Evolutionary conservation across 2,888 invertebrate species (phyloP).

Genomic region (Drosophila putrida): DNA sequence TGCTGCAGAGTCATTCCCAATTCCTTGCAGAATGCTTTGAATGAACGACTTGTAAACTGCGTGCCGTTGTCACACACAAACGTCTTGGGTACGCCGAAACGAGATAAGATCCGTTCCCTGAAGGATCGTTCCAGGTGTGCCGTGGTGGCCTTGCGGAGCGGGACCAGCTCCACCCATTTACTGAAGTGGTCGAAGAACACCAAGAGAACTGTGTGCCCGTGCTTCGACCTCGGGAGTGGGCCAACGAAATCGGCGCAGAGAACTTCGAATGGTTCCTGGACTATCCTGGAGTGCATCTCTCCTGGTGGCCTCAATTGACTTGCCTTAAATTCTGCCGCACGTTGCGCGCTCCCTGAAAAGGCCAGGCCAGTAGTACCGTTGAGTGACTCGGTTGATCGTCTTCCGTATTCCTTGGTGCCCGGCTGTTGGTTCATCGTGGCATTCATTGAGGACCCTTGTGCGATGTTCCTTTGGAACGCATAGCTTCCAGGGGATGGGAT

Average conservation of each 20-base stretch:
- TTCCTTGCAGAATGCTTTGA: not conserved
- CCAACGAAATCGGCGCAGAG: slow-evolving; percentile 33
- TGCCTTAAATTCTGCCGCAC: slow-evolving; percentile 30
- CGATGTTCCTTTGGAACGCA: not conserved
- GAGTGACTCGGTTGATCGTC: slow-evolving; percentile 16
- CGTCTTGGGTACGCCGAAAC: not conserved
- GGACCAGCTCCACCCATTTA: slow-evolving; percentile 35
- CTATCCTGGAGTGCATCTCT: not conserved
- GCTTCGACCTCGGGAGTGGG: slow-evolving; percentile 29
- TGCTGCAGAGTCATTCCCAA: not conserved
- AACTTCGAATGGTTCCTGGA: slow-evolving; percentile 8
- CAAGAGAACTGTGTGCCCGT: slow-evolving; percentile 26
- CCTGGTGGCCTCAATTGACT: slow-evolving; percentile 21
- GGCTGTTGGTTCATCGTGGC: not conserved
- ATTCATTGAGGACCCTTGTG: not conserved
- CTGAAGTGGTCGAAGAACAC: slow-evolving; percentile 34
- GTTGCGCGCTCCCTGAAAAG: slow-evolving; percentile 14
- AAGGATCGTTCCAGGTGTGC: not conserved
- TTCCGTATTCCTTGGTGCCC: slow-evolving; percentile 28
- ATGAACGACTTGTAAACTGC: not conserved
- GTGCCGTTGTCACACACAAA: not conserved
- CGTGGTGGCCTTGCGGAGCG: not conserved
- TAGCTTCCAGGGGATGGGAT: too few relatives aligned
- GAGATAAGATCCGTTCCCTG: not conserved
- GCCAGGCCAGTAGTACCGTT: slow-evolving; percentile 42